phyloP scores from a whole-genome alignment of 2,797 vertebrate genomes.

The Pelochelys cantorii region DNA sequence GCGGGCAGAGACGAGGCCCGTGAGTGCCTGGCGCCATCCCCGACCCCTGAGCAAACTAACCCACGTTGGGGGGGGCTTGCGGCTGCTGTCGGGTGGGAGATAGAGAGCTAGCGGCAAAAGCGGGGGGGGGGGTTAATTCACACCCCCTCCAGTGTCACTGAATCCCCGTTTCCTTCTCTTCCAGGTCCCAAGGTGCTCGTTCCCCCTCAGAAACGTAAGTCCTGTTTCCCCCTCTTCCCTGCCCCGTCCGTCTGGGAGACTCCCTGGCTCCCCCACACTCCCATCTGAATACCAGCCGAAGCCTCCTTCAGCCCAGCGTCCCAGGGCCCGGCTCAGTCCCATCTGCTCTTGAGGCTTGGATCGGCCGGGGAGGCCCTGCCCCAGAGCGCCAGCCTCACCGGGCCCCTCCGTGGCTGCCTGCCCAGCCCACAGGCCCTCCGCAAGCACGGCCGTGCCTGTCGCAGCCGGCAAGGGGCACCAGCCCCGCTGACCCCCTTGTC shows the following conservation, averaged over 20 bases:
- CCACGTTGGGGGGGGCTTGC: background rate
- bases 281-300: background rate
- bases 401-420: background rate
- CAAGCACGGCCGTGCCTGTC: too few relatives aligned
- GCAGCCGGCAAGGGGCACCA: too few relatives aligned
- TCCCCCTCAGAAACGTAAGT: slow-evolving; percentile 91
- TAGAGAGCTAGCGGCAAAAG: background rate
- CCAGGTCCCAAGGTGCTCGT: slow-evolving; percentile 80
- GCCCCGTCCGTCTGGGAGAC: background rate
- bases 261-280: background rate
- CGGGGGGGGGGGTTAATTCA: background rate
- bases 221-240: background rate
- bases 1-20: slow-evolving; percentile 88
- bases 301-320: background rate
- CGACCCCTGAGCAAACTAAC: background rate
- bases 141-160: background rate
- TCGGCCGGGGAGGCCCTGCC: background rate
- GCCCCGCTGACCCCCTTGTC: background rate
- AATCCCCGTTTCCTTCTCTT: slow-evolving; percentile 24
- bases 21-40: slow-evolving; percentile 62
- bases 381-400: background rate
- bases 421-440: too few relatives aligned
- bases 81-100: background rate
- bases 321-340: background rate
- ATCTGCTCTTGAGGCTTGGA: too few relatives aligned